These are phyloP conservation scores for Chloebia gouldiae DNA, from an alignment of 2,113 vertebrate species.

Conservation along the genomic window DNA sequence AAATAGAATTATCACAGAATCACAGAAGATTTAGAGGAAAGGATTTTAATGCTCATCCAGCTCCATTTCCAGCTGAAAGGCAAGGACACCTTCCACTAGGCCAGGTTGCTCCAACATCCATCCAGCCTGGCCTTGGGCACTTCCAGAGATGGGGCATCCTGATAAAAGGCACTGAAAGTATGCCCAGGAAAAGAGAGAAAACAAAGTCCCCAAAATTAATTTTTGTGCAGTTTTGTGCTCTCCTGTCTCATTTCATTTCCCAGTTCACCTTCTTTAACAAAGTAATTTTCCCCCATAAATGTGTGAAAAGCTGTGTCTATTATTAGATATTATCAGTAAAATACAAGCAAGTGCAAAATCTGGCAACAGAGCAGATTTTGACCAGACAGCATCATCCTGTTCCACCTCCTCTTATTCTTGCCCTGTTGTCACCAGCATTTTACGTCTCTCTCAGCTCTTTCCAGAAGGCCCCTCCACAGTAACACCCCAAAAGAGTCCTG, in stretches of 20 bases:
- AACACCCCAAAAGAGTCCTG: neutral
- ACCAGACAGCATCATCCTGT: fast-evolving
- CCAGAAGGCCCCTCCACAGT: neutral
- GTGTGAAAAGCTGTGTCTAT: neutral
- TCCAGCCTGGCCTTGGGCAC: neutral
- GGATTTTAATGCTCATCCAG: neutral
- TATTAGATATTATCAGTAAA: neutral
- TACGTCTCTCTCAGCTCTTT: neutral
- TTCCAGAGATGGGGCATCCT: neutral
- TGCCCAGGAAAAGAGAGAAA: neutral
- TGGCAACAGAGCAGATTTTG: neutral
- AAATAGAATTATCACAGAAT: neutral
- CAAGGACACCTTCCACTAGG: neutral
- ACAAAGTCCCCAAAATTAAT: neutral
- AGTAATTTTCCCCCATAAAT: neutral
- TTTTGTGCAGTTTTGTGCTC: neutral
- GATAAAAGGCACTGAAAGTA: neutral
- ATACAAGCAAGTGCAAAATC: neutral
- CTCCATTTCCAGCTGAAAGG: neutral
- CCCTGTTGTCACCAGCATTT: neutral
- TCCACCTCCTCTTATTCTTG: neutral
- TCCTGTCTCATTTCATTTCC: neutral
- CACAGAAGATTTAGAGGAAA: neutral
- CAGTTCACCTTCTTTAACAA: neutral
- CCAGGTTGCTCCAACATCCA: neutral